Evolutionary conservation across 2,888 invertebrate species (phyloP), one percentile per base, ranked within the genome.

Genomic region (Andrena bicolor): DNA sequence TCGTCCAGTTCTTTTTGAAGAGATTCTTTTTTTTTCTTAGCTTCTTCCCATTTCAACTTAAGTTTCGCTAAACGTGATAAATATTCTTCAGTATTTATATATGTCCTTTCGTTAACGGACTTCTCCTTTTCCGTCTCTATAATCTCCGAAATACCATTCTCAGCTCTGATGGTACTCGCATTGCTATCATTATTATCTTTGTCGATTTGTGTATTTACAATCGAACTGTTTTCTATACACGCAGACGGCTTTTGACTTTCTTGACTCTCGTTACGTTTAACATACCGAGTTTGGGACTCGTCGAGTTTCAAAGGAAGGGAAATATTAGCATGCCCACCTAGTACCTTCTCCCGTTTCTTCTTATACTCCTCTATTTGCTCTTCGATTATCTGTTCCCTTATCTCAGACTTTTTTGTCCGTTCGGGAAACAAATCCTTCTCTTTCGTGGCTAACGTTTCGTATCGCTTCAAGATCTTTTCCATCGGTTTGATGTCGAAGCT

Each of bases 321-420:
- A 60, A 80, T 49, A 76, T 77, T 79, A 7, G 66, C 32, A n/a
- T 76, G 86, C 1, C 76, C 85, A 2, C 94, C 94, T 8, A 94
- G 80, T 30, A 94, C 83, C 75, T 93, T 90, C 63, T 93, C 94
- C 10, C 93, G 90, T 53, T 91, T 92, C 70, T 92, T 93, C 78
- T 94, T 93, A 68, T 94, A 94, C 70, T 93, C 91, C 75, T 94
- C 94, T 28, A 94, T 94, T 86, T 94, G 93, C 70, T 93, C 90
- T 30, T 93, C 93, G 51, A 94, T 94, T 73, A 91, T 92, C 69
- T 92, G 92, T 32, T 92, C 92, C 4, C 92, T 86, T 2, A 83
- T 89, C 41, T 92, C 92, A 4, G 87, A 79, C 48, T 90, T 89
- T 64, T 90, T 90, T 7, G 86, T 76, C 16, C 90, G 86, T 16